Evolutionary conservation across 2,113 vertebrate species (phyloP).

Genomic region (Nematolebias whitei): DNA sequence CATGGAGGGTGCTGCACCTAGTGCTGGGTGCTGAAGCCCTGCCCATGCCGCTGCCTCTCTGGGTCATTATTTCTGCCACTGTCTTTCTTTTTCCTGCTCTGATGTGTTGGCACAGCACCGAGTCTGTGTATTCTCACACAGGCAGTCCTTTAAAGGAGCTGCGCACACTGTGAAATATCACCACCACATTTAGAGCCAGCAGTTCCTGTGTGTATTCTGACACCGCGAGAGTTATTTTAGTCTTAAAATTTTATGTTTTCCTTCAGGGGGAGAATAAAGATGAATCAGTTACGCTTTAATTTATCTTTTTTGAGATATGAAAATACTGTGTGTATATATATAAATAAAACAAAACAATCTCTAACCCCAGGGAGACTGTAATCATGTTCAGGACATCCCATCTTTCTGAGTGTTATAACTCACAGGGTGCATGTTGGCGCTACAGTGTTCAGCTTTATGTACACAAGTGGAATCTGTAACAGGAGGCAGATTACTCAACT

Average conservation of each 20-base stretch:
- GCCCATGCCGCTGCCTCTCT: conserved; percentile 59
- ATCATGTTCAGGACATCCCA: background rate
- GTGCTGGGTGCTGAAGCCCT: conserved; percentile 54
- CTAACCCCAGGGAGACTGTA: background rate
- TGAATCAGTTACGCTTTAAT: background rate
- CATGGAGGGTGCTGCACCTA: conserved; percentile 71
- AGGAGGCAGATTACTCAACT: background rate
- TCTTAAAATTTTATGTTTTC: conserved; percentile 6
- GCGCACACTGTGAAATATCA: background rate
- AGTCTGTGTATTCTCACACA: conserved; percentile 29
- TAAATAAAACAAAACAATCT: background rate
- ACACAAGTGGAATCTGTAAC: background rate
- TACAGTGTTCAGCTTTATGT: background rate
- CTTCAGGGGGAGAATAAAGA: conserved; percentile 1
- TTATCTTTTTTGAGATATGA: background rate
- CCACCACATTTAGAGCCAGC: background rate
- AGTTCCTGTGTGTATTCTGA: background rate
- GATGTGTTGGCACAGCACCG: conserved; percentile 42
- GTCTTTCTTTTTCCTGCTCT: conserved; percentile 49
- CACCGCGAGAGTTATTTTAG: background rate
- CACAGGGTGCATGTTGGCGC: background rate
- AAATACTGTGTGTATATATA: background rate
- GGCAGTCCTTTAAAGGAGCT: conserved; percentile 43
- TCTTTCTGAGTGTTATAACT: background rate
- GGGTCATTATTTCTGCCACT: conserved; percentile 70